Evolutionary conservation across 2,797 vertebrate species (phyloP).

Genomic region (Lophius americanus): DNA sequence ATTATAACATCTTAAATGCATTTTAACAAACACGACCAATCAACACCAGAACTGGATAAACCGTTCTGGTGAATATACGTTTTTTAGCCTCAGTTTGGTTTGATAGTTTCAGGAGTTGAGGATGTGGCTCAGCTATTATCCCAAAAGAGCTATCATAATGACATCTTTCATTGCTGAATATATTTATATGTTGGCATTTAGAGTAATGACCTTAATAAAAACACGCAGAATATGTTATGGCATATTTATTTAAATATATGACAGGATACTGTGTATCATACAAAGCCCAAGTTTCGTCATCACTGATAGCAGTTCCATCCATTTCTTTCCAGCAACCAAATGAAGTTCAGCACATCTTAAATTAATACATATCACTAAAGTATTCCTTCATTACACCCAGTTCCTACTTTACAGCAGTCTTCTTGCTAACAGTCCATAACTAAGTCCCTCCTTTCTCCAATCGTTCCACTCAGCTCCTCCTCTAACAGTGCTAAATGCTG

Average conservation of each 20-base stretch:
- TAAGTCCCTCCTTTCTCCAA: slow-evolving; percentile 37
- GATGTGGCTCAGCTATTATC: slow-evolving; percentile 7
- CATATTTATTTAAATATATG: slow-evolving; percentile 75
- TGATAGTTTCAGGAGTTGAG: not conserved
- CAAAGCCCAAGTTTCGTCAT: slow-evolving; percentile 58
- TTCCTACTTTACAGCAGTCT: slow-evolving; percentile 46
- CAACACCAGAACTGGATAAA: slow-evolving; percentile 7
- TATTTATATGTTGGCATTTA: slow-evolving; percentile 7
- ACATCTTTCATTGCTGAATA: not conserved
- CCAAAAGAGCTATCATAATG: slow-evolving; percentile 11
- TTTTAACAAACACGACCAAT: not conserved
- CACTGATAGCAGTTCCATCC: slow-evolving; percentile 42
- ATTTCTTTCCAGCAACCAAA: slow-evolving; percentile 48
- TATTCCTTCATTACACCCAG: slow-evolving; percentile 21
- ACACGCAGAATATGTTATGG: slow-evolving; percentile 59
- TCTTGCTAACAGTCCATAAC: slow-evolving; percentile 42
- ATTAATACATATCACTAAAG: slow-evolving; percentile 39
- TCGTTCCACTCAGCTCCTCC: slow-evolving; percentile 40
- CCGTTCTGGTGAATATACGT: not conserved
- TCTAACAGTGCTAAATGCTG: slow-evolving; percentile 42
- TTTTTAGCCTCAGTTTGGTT: not conserved
- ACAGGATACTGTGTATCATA: slow-evolving; percentile 62
- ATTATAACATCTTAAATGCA: not conserved
- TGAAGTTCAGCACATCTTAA: slow-evolving; percentile 44
- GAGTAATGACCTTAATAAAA: slow-evolving; percentile 53